Base-by-base conservation (phyloP, 2,797 vertebrate species). In the Hoplostethus atlanticus region DNA sequence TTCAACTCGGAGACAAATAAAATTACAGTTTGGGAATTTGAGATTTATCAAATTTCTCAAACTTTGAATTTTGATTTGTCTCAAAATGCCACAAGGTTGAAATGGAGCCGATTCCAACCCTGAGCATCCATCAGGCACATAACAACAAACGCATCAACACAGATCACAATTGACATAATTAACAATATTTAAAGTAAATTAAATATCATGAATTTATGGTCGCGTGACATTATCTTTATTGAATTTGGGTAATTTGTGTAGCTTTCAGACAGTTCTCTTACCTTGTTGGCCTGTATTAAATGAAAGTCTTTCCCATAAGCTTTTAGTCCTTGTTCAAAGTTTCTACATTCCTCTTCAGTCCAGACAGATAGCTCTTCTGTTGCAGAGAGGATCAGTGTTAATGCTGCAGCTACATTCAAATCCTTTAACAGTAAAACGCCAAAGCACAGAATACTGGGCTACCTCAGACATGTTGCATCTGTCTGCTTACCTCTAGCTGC, bases 221-320 rank as follows among this genome's bases (percentile, higher is more conserved):
- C 6, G 53, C n/a, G 66, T 36, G 11, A 36, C 4, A 28, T 28
- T 3, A 28, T 17, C 47, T 40, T 52, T 6, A 57, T 4, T 16
- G 17, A 38, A 34, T 42, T 16, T 1, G 7, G 59, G 51, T 17
- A 0, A 55, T 50, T 59, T 15, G 61, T 66, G 34, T 34, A 38
- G 16, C 17, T 57, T 57, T 42, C 10, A 16, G 44, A 60, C 50
- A 17, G 11, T 36, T 34, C 6, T 71, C 88, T 90, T 86, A 99
- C 98, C 96, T 99, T 99, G 90, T 98, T 99, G 90, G 97, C 96
- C 91, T 98, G 97, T 92, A 98, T 96, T 81, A 96, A 96, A 77
- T 97, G 96, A 91, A 98, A 98, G 92, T 99, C 97, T 91, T 98
- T 99, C 38, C 97, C 98, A 87, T 98, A 99, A 63, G 95, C 95